phyloP scores from a whole-genome alignment of 2,797 vertebrate genomes.

The Brachyalestes nurse region DNA sequence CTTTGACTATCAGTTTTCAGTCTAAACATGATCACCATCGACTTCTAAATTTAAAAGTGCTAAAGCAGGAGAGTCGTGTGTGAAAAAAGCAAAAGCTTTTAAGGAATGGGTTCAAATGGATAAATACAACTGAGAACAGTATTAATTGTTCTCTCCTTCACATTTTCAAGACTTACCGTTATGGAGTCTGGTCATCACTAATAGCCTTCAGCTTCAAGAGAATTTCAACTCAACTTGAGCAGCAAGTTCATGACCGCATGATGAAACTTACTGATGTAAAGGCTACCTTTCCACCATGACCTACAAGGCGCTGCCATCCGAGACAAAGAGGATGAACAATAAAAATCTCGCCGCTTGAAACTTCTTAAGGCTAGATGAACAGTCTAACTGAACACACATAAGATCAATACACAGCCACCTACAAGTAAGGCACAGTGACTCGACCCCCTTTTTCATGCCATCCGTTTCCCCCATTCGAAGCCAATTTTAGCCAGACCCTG shows the following conservation, averaged over 20 bases:
- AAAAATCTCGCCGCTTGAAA: not conserved
- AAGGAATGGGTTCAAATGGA: not conserved
- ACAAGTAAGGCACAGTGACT: slow-evolving; percentile 55
- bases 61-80: not conserved
- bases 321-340: slow-evolving; percentile 18
- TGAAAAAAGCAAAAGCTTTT: slow-evolving; percentile 1
- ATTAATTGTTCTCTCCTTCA: slow-evolving; percentile 32
- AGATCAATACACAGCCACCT: slow-evolving; percentile 39
- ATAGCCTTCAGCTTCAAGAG: not conserved
- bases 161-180: slow-evolving; percentile 4
- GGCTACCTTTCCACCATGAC: not conserved
- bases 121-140: not conserved
- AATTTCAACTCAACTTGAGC: not conserved
- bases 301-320: slow-evolving; percentile 18
- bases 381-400: slow-evolving; percentile 20
- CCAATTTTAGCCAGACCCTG: slow-evolving; percentile 23
- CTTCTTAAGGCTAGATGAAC: slow-evolving; percentile 43
- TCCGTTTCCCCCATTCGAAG: slow-evolving; percentile 2
- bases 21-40: not conserved
- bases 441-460: slow-evolving; percentile 30
- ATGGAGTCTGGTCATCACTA: not conserved
- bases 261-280: not conserved
- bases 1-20: slow-evolving; percentile 1
- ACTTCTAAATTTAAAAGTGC: not conserved
- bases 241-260: not conserved